These are phyloP conservation scores for Panthera uncia DNA, from an alignment of 2,113 vertebrate species.

Conservation along the genomic window DNA sequence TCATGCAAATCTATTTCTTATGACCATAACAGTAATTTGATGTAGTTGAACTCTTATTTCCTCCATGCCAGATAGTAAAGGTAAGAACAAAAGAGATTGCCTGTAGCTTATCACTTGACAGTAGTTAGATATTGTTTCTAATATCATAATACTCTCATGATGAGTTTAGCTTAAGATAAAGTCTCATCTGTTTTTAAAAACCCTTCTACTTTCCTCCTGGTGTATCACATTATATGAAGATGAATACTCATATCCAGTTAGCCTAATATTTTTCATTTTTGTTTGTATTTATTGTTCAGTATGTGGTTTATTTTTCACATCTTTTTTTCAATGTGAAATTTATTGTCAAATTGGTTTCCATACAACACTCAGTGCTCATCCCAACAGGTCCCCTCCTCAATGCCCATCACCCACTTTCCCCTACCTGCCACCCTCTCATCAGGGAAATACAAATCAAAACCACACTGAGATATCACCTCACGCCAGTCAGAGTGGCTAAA, in stretches of 20 bases:
- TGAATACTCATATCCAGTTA: slow-evolving; percentile 2
- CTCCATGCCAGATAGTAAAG: neutral
- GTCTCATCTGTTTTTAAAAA: slow-evolving; percentile 9
- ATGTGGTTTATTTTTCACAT: neutral
- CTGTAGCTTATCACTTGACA: neutral
- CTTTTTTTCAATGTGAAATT: no score
- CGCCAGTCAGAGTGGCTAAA: no score
- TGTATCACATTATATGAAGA: neutral
- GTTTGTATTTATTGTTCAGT: neutral
- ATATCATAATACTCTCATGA: neutral
- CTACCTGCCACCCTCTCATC: no score
- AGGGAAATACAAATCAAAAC: no score
- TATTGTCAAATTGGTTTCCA: no score
- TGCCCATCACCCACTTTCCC: no score
- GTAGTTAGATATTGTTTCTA: neutral
- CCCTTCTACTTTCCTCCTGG: neutral
- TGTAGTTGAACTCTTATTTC: neutral
- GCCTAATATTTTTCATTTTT: slow-evolving; percentile 21
- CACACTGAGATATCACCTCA: no score
- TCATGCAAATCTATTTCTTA: neutral
- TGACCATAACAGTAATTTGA: neutral
- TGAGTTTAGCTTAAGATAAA: slow-evolving; percentile 24
- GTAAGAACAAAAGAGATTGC: neutral
- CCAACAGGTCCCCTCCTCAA: no score
- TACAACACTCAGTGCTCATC: no score